phyloP scores from a whole-genome alignment of 2,888 invertebrate species.

The Cryptophagus acutangulus region DNA sequence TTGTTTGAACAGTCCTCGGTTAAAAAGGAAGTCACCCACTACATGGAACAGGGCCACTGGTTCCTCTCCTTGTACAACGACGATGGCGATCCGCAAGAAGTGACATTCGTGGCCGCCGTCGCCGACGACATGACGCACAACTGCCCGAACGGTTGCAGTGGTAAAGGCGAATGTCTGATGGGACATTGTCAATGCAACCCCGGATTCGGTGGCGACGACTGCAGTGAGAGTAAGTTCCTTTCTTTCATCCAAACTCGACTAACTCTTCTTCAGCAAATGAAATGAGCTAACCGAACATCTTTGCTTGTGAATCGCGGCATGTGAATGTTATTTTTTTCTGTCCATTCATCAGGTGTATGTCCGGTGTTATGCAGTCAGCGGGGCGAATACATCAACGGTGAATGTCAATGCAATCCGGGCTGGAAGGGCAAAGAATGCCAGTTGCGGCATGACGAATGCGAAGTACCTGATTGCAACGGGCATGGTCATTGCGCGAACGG shows the following conservation, averaged over 20 bases:
- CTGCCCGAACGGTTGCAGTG: constrained; percentile 94
- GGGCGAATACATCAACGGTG: constrained; percentile 93
- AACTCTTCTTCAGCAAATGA: neutral
- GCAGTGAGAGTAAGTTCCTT: constrained; percentile 80
- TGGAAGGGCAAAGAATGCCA: constrained; percentile 99
- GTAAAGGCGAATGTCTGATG: constrained; percentile 92
- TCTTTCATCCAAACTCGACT: neutral
- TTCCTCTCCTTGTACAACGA: constrained; percentile 95
- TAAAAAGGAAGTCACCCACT: constrained; percentile 88
- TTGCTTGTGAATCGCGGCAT: constrained; percentile 1
- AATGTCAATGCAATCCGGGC: constrained; percentile 94
- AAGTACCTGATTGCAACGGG: constrained; percentile 92
- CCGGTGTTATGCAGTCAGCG: constrained; percentile 95
- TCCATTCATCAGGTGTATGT: constrained; percentile 71
- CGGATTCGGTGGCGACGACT: constrained; percentile 94
- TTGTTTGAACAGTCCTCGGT: constrained; percentile 64
- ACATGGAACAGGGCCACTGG: constrained; percentile 96
- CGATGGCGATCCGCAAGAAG: constrained; percentile 84
- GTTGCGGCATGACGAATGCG: constrained; percentile 90
- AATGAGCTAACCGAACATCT: constrained; percentile 2
- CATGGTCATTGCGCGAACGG: constrained; percentile 95
- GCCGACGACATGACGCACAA: constrained; percentile 92
- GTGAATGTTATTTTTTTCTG: constrained; percentile 4
- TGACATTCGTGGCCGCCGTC: constrained; percentile 75
- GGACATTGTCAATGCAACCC: constrained; percentile 95